A percentile compares a stretch with the other conserved stretches of the same genome.
These are phyloP conservation scores for Eupithecia tripunctaria DNA, from an alignment of 2,888 invertebrate genomes.

Conservation along the genomic window DNA sequence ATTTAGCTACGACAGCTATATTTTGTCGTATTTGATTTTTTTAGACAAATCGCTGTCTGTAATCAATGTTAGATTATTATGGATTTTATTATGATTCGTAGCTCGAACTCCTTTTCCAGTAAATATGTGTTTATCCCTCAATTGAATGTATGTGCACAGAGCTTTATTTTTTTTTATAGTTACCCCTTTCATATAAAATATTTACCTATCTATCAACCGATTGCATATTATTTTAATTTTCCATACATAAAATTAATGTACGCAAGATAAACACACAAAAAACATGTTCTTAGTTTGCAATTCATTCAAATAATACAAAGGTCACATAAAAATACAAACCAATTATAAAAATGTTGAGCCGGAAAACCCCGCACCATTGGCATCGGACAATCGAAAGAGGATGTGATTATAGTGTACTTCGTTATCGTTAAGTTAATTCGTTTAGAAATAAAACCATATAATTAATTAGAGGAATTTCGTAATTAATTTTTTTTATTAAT, in stretches of 20 bases:
- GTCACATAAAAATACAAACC: not conserved
- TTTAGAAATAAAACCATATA: not conserved
- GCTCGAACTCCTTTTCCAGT: slow-evolving; percentile 34
- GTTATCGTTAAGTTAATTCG: slow-evolving; percentile 9
- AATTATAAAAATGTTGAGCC: slow-evolving; percentile 9
- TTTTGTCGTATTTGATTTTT: slow-evolving; percentile 34
- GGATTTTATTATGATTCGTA: slow-evolving; percentile 32
- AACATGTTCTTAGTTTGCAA: not conserved
- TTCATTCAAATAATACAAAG: slow-evolving; percentile 3
- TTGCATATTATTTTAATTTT: not conserved
- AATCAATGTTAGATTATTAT: slow-evolving; percentile 15
- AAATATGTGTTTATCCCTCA: slow-evolving; percentile 36
- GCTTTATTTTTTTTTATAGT: slow-evolving; percentile 33
- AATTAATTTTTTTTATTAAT: not conserved
- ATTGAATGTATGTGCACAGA: slow-evolving; percentile 35
- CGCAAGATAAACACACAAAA: not conserved
- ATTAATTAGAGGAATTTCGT: not conserved
- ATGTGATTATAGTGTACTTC: slow-evolving; percentile 21
- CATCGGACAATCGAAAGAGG: slow-evolving; percentile 22
- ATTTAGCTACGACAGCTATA: slow-evolving; percentile 33
- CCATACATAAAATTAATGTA: not conserved
- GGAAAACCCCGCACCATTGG: slow-evolving; percentile 18
- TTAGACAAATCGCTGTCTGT: slow-evolving; percentile 25
- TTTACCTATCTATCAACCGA: not conserved
- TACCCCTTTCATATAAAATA: not conserved